These are phyloP conservation scores for Otolemur garnettii DNA, from an alignment of 2,113 vertebrate species.

Conservation along the genomic window DNA sequence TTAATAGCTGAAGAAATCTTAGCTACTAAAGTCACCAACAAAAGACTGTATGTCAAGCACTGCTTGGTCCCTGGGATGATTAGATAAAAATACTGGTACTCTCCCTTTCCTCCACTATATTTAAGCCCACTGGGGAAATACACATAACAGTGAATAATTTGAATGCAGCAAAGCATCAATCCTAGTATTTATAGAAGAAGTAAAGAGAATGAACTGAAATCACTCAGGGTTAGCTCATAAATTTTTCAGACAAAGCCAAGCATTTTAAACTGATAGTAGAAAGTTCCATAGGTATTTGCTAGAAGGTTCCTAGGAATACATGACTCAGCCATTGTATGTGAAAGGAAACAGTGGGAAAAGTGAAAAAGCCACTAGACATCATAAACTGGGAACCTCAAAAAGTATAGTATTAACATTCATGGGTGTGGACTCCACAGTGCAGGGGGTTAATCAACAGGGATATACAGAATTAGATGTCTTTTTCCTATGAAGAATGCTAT, in stretches of 20 bases:
- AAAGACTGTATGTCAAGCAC: not conserved
- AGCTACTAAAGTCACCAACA: not conserved
- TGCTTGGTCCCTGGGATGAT: not conserved
- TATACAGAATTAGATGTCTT: not conserved
- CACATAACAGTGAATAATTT: not conserved
- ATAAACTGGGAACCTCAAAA: not conserved
- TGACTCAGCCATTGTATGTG: too few relatives aligned
- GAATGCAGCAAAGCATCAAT: not conserved
- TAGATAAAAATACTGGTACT: not conserved
- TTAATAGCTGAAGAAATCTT: slow-evolving; percentile 26
- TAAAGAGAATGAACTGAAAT: not conserved
- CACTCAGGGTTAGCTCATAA: not conserved
- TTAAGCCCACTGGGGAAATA: not conserved
- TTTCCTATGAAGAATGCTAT: not conserved
- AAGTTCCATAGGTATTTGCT: not conserved
- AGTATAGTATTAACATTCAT: not conserved
- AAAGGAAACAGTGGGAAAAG: not conserved
- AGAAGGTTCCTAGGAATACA: not conserved
- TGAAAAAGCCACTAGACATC: not conserved
- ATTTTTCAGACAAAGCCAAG: not conserved
- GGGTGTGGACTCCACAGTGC: not conserved
- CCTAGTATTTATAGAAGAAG: not conserved
- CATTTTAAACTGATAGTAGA: slow-evolving; percentile 12
- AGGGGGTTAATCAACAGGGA: not conserved
- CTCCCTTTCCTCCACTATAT: not conserved